Base-by-base conservation (phyloP, 2,888 invertebrate species). In the Tricholauxania praeusta region DNA sequence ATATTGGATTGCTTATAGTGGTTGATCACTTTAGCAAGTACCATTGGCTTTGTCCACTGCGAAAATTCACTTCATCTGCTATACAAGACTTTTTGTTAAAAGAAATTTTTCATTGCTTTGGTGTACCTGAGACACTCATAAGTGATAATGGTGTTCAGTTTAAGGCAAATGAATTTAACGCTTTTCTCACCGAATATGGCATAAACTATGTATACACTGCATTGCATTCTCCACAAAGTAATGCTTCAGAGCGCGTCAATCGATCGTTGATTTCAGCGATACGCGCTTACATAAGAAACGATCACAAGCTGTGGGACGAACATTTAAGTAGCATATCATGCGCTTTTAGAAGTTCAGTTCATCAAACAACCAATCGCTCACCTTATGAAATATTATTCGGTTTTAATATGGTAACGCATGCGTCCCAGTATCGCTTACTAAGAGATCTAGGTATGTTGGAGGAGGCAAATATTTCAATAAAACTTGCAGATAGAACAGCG, bases 231-330 rank as follows among this genome's bases (percentile, higher is more conserved):
- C 82, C 83, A 0, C 84, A 84, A 74, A 75, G 74, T 3, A 85
- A 85, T 74, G 80, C 82, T 12, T 80, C 80, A 0, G 85, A 84
- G 72, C 72, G 82, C 0, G 77, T 80, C 0, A 84, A 85, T 66
- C 71, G 80, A 47, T 80, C 81, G 0, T 69, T 84, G 3, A 80
- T 80, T 8, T 81, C 83, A 0, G 80, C 79, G 72, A 79, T 84
- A 8, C 28, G 74, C n/a, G 47, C 75, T 6, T 63, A 66, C 48
- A 60, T 73, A 22, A 49, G 53, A 15, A 72, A 64, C 14, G 75
- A 75, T 17, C 74, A 76, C 15, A 15, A 52, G n/a, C 19, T 15
- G 7, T 68, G 75, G 76, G 75, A 73, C 32, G 15, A 7, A 1
- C 19, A 72, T 53, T 47, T 74, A 22, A 48, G 47, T n/a, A 55